Evolutionary conservation across 2,113 vertebrate genomes (phyloP), one percentile per base, ranked within the genome.

Genomic region (Chaetodon auriga): DNA sequence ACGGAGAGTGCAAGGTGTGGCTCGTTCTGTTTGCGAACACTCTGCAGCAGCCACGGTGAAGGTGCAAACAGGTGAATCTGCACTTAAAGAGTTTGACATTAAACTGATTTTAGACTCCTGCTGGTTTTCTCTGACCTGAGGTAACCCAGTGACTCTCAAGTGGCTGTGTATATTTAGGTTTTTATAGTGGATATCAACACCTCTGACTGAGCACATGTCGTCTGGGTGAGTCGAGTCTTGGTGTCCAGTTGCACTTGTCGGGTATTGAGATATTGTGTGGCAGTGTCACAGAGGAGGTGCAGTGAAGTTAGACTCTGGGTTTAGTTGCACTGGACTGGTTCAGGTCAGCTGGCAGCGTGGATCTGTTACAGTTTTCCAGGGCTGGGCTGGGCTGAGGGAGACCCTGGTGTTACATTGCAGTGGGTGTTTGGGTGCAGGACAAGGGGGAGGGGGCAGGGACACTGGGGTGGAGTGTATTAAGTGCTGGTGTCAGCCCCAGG

Each of bases 151-250:
- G 78, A 75, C 80, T 69, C 53, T 5, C 38, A 65, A 62, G 71
- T 60, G 53, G 64, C 53, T 16, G 77, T 49, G 87, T 87, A 89
- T 90, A 89, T 93, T 91, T 92, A 90, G 83, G 88, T 77, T 88
- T 90, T 86, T 80, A 89, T 81, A 76, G 81, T 81, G 54, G 88
- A 81, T 85, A 91, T 92, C 87, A 85, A 91, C 92, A 90, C 90
- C 87, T 91, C 82, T 77, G 78, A 77, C 51, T 65, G 66, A 77
- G 78, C 78, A 75, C 87, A 91, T 78, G 85, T 49, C 83, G 88
- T 87, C 85, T 88, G 82, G 78, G 68, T 81, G 87, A 88, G 83
- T 81, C 84, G 18, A 68, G 81, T 75, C 64, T 76, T 81, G 83
- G 92, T 92, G 79, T 94, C 83, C 36, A 35, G 89, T 92, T 88